A percentile compares a stretch with the other conserved stretches of the same genome.
These are phyloP conservation scores for Hyla sarda DNA, from an alignment of 2,113 vertebrate genomes.

Conservation along the genomic window DNA sequence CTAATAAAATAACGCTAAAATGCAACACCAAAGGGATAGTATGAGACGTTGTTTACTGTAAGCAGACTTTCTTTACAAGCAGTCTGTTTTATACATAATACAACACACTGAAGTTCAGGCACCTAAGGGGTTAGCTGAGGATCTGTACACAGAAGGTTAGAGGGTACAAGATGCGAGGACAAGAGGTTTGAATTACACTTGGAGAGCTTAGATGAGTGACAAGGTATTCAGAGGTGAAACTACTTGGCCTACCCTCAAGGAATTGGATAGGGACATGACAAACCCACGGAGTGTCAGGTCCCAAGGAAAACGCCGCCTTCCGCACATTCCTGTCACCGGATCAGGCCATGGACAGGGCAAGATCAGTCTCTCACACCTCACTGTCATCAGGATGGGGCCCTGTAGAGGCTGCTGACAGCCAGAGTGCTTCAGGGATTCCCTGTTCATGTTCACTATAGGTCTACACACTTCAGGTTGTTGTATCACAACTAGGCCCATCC, in stretches of 20 bases:
- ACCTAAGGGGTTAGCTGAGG: slow-evolving; percentile 46
- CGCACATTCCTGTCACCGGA: slow-evolving; percentile 60
- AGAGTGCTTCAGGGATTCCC: slow-evolving; percentile 45
- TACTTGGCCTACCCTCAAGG: slow-evolving; percentile 54
- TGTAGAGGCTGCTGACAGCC: slow-evolving; percentile 46
- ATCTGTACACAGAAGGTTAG: slow-evolving; percentile 54
- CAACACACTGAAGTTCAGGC: background rate
- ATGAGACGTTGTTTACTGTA: background rate
- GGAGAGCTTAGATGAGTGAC: slow-evolving; percentile 55
- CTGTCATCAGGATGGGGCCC: slow-evolving; percentile 50
- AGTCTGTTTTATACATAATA: background rate
- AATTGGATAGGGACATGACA: slow-evolving; percentile 55
- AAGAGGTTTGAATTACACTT: slow-evolving; percentile 54
- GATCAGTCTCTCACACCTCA: slow-evolving; percentile 41
- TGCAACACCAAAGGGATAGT: background rate
- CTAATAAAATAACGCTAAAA: too few species aligned
- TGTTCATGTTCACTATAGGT: slow-evolving; percentile 17
- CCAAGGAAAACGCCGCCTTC: slow-evolving; percentile 54
- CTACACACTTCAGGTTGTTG: slow-evolving; percentile 39
- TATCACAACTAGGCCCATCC: slow-evolving; percentile 24
- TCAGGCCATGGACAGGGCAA: slow-evolving; percentile 37
- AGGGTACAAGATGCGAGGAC: slow-evolving; percentile 45
- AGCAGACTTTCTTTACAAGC: background rate
- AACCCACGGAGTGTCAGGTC: slow-evolving; percentile 52
- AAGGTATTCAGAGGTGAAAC: slow-evolving; percentile 58